Conservation (phyloP, 1,140 invertebrate species). For the Heliothis subflexa region DNA sequence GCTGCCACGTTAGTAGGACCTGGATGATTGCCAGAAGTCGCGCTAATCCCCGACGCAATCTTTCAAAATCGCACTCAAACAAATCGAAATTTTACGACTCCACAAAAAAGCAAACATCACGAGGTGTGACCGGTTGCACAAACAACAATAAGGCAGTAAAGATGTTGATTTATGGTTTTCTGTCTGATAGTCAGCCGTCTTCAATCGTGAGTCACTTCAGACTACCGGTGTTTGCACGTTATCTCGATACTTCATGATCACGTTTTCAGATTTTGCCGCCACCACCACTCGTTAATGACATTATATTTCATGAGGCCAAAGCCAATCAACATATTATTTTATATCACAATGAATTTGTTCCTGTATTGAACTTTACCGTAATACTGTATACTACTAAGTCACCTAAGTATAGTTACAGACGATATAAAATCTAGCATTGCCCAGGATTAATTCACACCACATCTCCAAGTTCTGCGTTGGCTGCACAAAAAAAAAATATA, state of each 20-base stretch:
- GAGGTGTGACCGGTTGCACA: slow-evolving; percentile 50
- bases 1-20: slow-evolving; percentile 22
- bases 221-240: not conserved
- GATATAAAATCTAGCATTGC: too few species aligned
- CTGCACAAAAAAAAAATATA: too few species aligned
- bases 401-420: too few species aligned
- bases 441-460: too few species aligned
- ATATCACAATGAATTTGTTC: too few species aligned
- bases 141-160: slow-evolving; percentile 66
- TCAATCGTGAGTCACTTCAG: slow-evolving; percentile 48
- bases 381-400: too few species aligned
- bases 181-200: slow-evolving; percentile 56
- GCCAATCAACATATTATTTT: too few species aligned
- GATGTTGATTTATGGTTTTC: slow-evolving; percentile 56
- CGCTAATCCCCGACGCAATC: slow-evolving; percentile 54
- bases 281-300: too few species aligned
- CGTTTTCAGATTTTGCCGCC: too few species aligned
- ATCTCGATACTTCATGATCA: not conserved
- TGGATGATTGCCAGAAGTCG: slow-evolving; percentile 60
- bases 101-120: slow-evolving; percentile 62
- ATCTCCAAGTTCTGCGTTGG: too few species aligned
- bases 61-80: slow-evolving; percentile 58
- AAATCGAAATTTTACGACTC: slow-evolving; percentile 64
- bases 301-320: too few species aligned
- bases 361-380: too few species aligned